Percentiles rank a stretch among this genome's conserved stretches.
phyloP scores from a whole-genome alignment of 2,888 invertebrate species.

The Conistra vaccinii region DNA sequence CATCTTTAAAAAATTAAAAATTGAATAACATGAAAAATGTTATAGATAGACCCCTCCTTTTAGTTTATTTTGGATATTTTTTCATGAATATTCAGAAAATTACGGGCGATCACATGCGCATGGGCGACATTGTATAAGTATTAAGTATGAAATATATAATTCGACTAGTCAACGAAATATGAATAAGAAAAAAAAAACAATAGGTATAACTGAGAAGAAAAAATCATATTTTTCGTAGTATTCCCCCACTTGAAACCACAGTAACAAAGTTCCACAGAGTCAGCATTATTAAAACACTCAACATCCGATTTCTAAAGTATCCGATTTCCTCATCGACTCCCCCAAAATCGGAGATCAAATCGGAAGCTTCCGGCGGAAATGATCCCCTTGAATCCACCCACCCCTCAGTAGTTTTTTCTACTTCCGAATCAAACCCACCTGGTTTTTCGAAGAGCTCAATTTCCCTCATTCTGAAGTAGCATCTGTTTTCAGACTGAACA shows the following conservation, averaged over 20 bases:
- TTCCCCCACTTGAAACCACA: slow-evolving; percentile 7
- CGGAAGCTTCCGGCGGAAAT: slow-evolving; percentile 63
- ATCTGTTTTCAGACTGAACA: slow-evolving; percentile 26
- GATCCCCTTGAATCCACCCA: slow-evolving; percentile 41
- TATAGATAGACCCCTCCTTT: no score
- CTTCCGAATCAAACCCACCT: slow-evolving; percentile 63
- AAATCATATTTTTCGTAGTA: no score
- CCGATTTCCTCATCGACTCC: slow-evolving; percentile 41
- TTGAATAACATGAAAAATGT: no score
- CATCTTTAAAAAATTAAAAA: no score
- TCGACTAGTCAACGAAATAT: not conserved
- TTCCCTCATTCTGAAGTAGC: slow-evolving; percentile 5
- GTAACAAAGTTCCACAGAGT: not conserved
- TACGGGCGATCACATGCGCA: no score
- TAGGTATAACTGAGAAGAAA: no score
- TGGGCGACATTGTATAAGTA: no score
- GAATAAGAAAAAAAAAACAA: not conserved
- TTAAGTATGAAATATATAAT: no score
- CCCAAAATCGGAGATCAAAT: slow-evolving; percentile 61
- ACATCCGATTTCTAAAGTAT: slow-evolving; percentile 55
- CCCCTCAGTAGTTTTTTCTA: slow-evolving; percentile 46
- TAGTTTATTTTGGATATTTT: no score
- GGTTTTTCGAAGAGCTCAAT: slow-evolving; percentile 38
- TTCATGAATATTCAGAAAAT: no score
- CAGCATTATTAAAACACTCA: not conserved